Evolutionary conservation across 2,113 vertebrate species (phyloP), one percentile per base, ranked within the genome.

Genomic region (Callocephalon fimbriatum): DNA sequence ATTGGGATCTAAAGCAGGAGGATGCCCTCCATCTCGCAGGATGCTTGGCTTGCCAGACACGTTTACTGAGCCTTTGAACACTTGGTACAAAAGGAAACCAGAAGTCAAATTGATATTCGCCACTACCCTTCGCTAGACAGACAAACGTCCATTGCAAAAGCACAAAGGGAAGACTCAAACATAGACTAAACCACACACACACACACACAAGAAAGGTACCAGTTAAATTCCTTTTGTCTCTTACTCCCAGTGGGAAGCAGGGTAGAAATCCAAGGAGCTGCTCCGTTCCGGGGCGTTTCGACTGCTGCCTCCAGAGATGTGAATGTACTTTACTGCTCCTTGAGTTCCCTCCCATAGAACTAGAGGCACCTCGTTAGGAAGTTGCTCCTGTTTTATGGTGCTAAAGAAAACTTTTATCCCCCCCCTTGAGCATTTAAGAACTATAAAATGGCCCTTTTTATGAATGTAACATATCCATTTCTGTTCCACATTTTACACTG

Each of bases 391-490:
- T 98, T 99, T 99, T 99, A 99, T 99, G 99, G 99, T 99, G 99
- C 99, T 99, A 99, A 99, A 98, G 98, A 98, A 98, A 98, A 98
- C 80, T 92, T 98, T 96, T 96, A 97, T 98, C 50, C 96, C 97
- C 97, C 97, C 25, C 91, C 98, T 98, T 88, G 98, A 99, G 98
- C 98, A 98, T 98, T 98, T 96, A 98, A 98, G 98, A 98, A 96
- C 96, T 95, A 97, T 91, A 66, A 97, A 98, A 97, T 97, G 97
- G 97, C 98, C 99, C 99, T 99, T 98, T 99, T 99, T 98, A 99
- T 99, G 99, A 99, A 99, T 99, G 99, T 99, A 99, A 99, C 98
- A 99, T 99, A 99, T 97, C 97, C 98, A 98, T 99, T 98, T 99
- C 98, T 98, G 99, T 99, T 99, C 98, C 98, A 98, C 99, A 99